Evolutionary conservation across 1,140 invertebrate genomes (phyloP), one percentile per base, ranked within the genome.

Genomic region (Megalonaias nervosa): DNA sequence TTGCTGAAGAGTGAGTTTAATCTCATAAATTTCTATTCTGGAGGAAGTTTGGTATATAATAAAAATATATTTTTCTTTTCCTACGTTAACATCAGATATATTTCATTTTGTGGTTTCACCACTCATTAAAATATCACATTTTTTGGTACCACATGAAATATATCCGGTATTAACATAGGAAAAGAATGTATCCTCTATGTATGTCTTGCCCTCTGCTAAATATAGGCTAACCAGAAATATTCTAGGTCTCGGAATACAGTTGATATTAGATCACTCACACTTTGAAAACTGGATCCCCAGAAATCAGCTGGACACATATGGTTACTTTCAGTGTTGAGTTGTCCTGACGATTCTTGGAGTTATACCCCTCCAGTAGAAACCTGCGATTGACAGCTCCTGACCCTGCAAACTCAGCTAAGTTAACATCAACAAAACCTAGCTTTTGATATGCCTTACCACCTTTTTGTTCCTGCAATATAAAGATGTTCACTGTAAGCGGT

Each of bases 241-340:
- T n/a, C 38, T 16, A 48, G 66, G 66, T 48, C 38, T 67, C 17
- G 17, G 31, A 38, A 48, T 67, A 38, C 65, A 17, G 21, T 6
- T 21, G 23, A 9, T 48, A 48, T 4, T 62, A 62, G 6, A 62
- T 23, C 31, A 93, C 95, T 94, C 91, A 98, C 97, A 97, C 97
- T 95, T 99, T 98, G 89, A 99, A 99, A 76, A 98, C 94, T 80
- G 98, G 97, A 92, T 99, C 98, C 67, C 97, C 97, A 67, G 96
- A 95, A 70, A 97, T 93, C 93, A 99, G 96, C 84, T 96, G 95
- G 95, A 99, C 97, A 85, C 95, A 94, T 79, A 99, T 95, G 69
- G 95, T 94, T 75, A 99, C 94, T 85, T 95, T 93, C 17, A 99
- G 93, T 93, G 97, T 97, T 58, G 97, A 98, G 92, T 99, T 99